Conservation (phyloP, 2,113 vertebrate species). For the Phalacrocorax pelagicus region DNA sequence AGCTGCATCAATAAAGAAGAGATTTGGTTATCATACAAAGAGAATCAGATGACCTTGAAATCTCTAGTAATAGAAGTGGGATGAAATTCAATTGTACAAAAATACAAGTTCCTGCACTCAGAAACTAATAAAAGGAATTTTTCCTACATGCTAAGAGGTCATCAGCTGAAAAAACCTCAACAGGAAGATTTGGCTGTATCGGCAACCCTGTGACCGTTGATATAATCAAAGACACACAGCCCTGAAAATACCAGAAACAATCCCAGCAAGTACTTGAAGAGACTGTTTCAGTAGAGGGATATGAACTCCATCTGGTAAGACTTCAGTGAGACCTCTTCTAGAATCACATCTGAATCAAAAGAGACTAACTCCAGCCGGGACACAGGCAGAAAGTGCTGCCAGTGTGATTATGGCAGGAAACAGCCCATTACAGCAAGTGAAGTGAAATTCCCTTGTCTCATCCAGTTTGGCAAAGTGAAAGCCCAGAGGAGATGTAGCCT, state of each 20-base stretch:
- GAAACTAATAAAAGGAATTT: not conserved
- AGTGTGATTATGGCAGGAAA: not conserved
- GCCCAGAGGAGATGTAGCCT: not conserved
- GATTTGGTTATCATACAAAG: not conserved
- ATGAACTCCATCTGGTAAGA: not conserved
- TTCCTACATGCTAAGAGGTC: not conserved
- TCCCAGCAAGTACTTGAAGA: not conserved
- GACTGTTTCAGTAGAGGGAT: not conserved
- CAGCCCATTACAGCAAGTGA: not conserved
- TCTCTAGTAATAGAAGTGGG: not conserved
- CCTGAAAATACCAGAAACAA: not conserved
- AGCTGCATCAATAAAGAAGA: not conserved
- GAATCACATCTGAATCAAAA: not conserved
- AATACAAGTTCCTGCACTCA: not conserved
- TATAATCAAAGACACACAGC: fast-evolving
- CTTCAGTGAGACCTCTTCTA: not conserved
- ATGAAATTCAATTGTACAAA: not conserved
- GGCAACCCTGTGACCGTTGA: not conserved
- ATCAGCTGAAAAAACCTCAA: not conserved
- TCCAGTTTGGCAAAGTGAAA: not conserved
- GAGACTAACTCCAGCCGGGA: not conserved
- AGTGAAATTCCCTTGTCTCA: not conserved
- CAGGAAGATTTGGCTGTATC: not conserved
- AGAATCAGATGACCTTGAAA: slow-evolving; percentile 18
- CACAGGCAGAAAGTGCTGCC: not conserved